phyloP scores from a whole-genome alignment of 2,113 vertebrate genomes.

The Campylorhamphus procurvoides region DNA sequence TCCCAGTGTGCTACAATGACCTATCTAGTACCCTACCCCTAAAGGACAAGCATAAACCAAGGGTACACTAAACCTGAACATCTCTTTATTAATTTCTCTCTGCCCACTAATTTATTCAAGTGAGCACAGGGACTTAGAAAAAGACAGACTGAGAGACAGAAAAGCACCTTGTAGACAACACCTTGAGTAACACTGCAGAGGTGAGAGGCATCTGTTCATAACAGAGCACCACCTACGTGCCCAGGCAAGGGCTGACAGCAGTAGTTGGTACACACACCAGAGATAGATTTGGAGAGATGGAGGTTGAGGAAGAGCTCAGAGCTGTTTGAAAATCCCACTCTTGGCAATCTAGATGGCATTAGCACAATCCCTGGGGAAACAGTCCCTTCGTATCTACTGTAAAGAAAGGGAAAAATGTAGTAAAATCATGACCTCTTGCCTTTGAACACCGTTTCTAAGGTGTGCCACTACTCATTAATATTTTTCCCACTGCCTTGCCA shows the following conservation, averaged over 20 bases:
- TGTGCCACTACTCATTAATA: not conserved
- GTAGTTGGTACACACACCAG: accelerated
- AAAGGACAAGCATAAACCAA: not conserved
- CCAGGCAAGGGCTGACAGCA: not conserved
- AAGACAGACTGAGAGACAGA: not conserved
- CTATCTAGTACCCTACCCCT: not conserved
- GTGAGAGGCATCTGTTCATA: not conserved
- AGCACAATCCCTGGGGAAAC: not conserved
- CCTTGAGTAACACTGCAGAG: not conserved
- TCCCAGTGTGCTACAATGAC: not conserved
- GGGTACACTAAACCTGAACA: not conserved
- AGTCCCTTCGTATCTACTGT: not conserved
- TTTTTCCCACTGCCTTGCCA: not conserved
- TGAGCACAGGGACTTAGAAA: not conserved
- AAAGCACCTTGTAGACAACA: not conserved
- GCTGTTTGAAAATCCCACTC: not conserved
- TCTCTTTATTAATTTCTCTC: not conserved
- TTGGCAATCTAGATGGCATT: not conserved
- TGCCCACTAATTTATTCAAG: not conserved
- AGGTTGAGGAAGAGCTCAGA: not conserved
- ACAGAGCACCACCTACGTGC: not conserved
- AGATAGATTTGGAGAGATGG: not conserved
- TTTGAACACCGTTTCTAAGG: not conserved
- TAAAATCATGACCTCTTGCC: not conserved
- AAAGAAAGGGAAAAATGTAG: not conserved